These are phyloP conservation scores for Dasysyrphus albostriatus DNA, from an alignment of 2,888 invertebrate genomes.

Conservation along the genomic window DNA sequence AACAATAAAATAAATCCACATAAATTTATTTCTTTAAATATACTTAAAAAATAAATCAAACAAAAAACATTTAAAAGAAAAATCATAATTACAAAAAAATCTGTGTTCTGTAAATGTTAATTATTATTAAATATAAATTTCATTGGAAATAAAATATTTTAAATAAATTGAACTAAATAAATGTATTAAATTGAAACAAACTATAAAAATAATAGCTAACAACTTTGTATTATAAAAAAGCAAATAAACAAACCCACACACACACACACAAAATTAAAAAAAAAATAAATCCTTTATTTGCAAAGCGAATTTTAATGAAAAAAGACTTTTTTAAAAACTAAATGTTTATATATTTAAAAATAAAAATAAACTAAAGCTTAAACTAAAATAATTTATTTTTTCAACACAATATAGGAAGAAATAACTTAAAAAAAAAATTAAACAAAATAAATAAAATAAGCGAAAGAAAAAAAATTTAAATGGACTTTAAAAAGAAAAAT, in stretches of 20 bases:
- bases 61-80: conserved; percentile 72
- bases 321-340: conserved; percentile 68
- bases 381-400: conserved; percentile 69
- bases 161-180: conserved; percentile 58
- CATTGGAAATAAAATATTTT: conserved; percentile 38
- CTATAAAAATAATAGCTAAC: conserved; percentile 27
- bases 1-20: conserved; percentile 45
- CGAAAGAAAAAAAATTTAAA: conserved; percentile 72
- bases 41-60: conserved; percentile 29
- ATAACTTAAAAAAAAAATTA: conserved; percentile 57
- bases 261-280: conserved; percentile 1
- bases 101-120: conserved; percentile 76
- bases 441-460: conserved; percentile 50
- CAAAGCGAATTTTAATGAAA: conserved; percentile 60
- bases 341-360: conserved; percentile 61
- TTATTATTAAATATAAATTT: conserved; percentile 64
- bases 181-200: conserved; percentile 52
- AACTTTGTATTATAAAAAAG: conserved; percentile 60
- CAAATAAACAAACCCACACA: conserved; percentile 24
- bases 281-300: conserved; percentile 37
- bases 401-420: conserved; percentile 64
- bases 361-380: conserved; percentile 38
- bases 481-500: conserved; percentile 79
- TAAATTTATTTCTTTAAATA: conserved; percentile 37
- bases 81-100: conserved; percentile 58